Conservation (phyloP, 30 jellyfish, hydroid and myxozoan genomes). For the Aurelia aurita region DNA sequence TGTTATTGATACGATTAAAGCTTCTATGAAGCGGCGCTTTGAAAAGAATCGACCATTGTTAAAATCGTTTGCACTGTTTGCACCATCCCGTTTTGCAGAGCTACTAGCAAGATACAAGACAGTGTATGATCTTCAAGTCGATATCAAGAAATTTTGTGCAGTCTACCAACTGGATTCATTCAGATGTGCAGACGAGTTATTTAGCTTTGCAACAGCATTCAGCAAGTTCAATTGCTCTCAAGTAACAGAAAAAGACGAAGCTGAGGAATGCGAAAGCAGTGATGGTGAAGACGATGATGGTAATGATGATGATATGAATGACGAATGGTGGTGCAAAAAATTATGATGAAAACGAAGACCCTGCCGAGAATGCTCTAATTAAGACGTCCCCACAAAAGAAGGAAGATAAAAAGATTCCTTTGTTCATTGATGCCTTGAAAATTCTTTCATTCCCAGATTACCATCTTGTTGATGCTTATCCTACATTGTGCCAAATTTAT, state of each 20-base stretch:
- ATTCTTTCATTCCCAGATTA: slow-evolving; percentile 7
- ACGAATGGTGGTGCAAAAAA: no score
- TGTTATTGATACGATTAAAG: slow-evolving; percentile 4
- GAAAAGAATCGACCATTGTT: slow-evolving; percentile 9
- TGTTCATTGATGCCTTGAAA: slow-evolving; percentile 14
- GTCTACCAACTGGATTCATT: no score
- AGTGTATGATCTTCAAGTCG: neutral
- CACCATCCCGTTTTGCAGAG: slow-evolving; percentile 9
- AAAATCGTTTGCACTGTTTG: neutral
- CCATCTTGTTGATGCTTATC: slow-evolving; percentile 24
- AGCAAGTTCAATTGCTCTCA: no score
- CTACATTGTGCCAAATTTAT: slow-evolving; percentile 26
- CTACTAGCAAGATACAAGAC: slow-evolving; percentile 20
- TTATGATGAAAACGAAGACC: neutral
- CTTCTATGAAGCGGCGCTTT: slow-evolving; percentile 12
- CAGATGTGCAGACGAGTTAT: no score
- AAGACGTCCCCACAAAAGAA: slow-evolving; percentile 8
- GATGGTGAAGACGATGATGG: no score
- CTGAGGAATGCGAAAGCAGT: no score
- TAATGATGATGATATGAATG: no score
- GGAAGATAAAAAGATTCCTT: neutral
- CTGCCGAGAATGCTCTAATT: neutral
- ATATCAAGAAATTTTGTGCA: no score
- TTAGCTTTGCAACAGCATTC: no score
- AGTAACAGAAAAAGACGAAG: no score